Percentiles rank a stretch among this genome's conserved stretches.
Evolutionary conservation across 1,140 invertebrate genomes (phyloP).

Genomic region (Trichoplusia ni): DNA sequence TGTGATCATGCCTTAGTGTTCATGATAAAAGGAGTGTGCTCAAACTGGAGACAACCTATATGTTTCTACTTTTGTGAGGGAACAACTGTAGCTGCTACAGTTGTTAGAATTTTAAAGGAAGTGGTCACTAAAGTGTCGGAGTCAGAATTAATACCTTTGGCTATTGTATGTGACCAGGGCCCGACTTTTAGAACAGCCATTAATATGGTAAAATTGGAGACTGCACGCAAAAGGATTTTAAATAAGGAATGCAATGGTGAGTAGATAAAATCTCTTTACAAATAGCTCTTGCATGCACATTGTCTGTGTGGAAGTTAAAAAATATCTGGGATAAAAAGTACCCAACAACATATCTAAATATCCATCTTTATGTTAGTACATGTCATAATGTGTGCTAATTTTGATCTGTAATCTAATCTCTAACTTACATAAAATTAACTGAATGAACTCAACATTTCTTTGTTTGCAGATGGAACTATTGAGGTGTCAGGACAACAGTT

Average conservation of each 20-base stretch:
- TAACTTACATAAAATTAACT: not conserved
- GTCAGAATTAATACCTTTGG: conserved; percentile 26
- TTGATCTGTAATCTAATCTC: too few species aligned
- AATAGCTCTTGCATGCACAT: too few species aligned
- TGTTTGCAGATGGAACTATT: conserved; percentile 31
- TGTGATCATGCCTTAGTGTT: conserved; percentile 33
- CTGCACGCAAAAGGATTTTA: too few species aligned
- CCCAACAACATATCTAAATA: too few species aligned
- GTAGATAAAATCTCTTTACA: too few species aligned
- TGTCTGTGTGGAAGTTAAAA: too few species aligned
- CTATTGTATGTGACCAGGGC: conserved; percentile 31
- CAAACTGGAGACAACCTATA: conserved; percentile 26
- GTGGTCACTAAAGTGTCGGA: conserved; percentile 17
- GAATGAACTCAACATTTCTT: not conserved
- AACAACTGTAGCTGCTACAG: conserved; percentile 18
- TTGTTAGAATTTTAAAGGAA: conserved; percentile 30
- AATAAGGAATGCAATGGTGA: too few species aligned
- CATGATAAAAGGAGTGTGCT: conserved; percentile 32
- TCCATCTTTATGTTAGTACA: not conserved
- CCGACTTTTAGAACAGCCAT: conserved; percentile 31
- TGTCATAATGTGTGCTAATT: too few species aligned
- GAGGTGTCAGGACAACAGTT: conserved; percentile 28
- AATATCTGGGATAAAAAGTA: too few species aligned
- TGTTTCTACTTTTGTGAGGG: conserved; percentile 34
- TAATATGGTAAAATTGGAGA: not conserved